Evolutionary conservation across 2,888 invertebrate species (phyloP), one percentile per base, ranked within the genome.

Genomic region (Therioaphis trifolii): DNA sequence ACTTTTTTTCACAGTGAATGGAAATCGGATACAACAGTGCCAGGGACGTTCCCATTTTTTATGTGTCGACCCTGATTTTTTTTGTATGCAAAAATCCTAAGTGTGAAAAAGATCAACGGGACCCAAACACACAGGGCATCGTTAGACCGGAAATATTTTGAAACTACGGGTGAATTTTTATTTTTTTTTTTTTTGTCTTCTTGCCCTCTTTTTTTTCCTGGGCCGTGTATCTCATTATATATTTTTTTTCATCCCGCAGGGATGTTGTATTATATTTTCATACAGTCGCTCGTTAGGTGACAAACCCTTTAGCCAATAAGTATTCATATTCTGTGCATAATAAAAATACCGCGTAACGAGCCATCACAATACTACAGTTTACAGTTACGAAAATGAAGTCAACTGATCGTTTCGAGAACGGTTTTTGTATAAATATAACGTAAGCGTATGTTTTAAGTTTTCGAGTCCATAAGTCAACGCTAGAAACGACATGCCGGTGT

Each of bases 21-120:
- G 82, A 82, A 82, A 82, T 82, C 82, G 82, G 82, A 82, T 82
- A 82, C 82, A 82, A 82, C 82, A 49, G 72, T 74, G 72, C 63
- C 80, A 35, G 80, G 72, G 72, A 61, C 49, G 49, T 63, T 61
- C 74, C 72, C 74, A 74, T 82, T 82, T 82, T 82, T 82, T 82
- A 82, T 74, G 82, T 74, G 82, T 82, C 82, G 82, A 82, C 74
- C 82, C 82, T 63, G 82, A 82, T 82, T 79, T 69, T 78, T 77
- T 76, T 80, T 82, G 74, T 82, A 82, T 82, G 82, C 82, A 82
- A 82, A 82, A 82, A 82, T 82, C 72, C 80, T 63, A 82, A 82
- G 82, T 82, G 82, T 82, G 82, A 82, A 82, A 82, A 82, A 82
- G 82, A 82, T 82, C 82, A 74, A 82, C 82, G 82, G 82, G 82